Evolutionary conservation across 1,140 invertebrate genomes (phyloP), one percentile per base, ranked within the genome.

Genomic region (Paralvinella palmiformis): DNA sequence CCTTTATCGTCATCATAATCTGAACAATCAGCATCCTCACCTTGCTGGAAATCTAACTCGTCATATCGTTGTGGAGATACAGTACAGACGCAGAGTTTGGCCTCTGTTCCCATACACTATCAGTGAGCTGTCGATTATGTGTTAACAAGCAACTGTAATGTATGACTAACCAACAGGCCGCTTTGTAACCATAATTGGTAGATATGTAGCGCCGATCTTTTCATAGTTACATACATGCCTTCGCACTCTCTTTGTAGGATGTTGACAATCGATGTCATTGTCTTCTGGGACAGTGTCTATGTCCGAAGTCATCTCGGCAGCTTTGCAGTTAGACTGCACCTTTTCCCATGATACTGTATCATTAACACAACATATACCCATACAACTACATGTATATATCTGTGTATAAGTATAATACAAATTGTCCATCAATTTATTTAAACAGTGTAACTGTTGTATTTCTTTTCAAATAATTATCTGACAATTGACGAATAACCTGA

Each of bases 281-380:
- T 48, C 44, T 48, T 48, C 44, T 3, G 44, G 44, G 44, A 48
- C 2, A 48, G 44, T 48, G 44, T 48, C 44, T 48, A 48, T 48
- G 44, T 48, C 44, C 10, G 44, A 48, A 48, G 44, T 48, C 10
- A 48, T 2, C 44, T 48, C 44, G 10, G 44, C 44, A 4, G 10
- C 44, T 48, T 48, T 48, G 44, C 44, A 48, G 4, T 48, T 48
- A 3, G 44, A 4, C 44, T 48, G 44, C 10, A 10, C 44, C 44
- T 48, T 48, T 48, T 48, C 44, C 44, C 44, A 48, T 48, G 44
- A 48, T 48, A 10, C 44, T 48, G 44, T 48, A 48, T 48, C 44
- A 48, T 20, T 48, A 10, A 48, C 44, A 48, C 44, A 48, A 48
- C n/a, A 48, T 10, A n/a, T n/a, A n/a, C n/a, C n/a, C n/a, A 48